phyloP scores from a whole-genome alignment of 2,888 invertebrate genomes.

The Sialis fuliginosa region DNA sequence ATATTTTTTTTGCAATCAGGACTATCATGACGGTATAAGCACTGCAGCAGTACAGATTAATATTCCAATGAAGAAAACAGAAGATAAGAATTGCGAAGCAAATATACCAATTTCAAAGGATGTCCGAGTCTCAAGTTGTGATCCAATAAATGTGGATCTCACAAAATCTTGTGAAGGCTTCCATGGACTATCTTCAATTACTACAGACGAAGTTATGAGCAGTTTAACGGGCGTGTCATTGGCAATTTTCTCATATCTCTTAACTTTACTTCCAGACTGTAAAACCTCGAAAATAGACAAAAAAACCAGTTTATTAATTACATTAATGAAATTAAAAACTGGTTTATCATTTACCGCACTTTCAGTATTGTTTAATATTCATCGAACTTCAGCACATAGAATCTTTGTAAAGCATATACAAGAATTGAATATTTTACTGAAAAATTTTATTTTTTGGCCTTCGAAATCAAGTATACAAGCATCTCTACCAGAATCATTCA shows the following conservation, averaged over 20 bases:
- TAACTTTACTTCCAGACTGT: constrained; percentile 8
- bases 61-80: too few relatives aligned
- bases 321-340: constrained; percentile 11
- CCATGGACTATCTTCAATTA: too few relatives aligned
- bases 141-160: too few relatives aligned
- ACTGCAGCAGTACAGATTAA: too few relatives aligned
- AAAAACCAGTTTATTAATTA: constrained; percentile 10
- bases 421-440: too few relatives aligned
- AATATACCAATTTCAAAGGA: too few relatives aligned
- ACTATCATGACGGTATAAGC: too few relatives aligned
- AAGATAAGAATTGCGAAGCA: too few relatives aligned
- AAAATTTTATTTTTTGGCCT: constrained; percentile 12
- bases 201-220: constrained; percentile 8
- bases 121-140: too few relatives aligned
- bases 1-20: too few relatives aligned
- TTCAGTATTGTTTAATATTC: constrained; percentile 8
- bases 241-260: constrained; percentile 8
- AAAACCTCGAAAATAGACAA: constrained; percentile 6
- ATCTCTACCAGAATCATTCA: constrained; percentile 10
- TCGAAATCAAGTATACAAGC: constrained; percentile 9
- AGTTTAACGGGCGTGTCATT: constrained; percentile 9
- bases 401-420: constrained; percentile 7
- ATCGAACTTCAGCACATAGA: constrained; percentile 6
- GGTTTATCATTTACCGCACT: constrained; percentile 8
- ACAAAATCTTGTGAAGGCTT: constrained; percentile 8